Base-by-base conservation (phyloP, 2,888 invertebrate species). In the Oligia fasciuncula region DNA sequence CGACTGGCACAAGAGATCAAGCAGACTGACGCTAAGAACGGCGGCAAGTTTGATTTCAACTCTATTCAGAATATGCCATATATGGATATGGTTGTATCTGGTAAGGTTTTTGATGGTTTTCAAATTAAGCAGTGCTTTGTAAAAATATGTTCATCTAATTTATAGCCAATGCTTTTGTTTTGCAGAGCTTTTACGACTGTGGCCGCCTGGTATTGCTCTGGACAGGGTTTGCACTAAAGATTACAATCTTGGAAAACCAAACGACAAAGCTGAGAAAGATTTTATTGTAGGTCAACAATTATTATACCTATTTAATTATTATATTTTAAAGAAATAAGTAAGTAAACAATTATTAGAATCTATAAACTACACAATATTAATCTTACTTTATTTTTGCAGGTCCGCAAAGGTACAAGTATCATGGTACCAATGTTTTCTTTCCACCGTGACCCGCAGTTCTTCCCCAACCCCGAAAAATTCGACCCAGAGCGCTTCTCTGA, bases 41-140 rank as follows among this genome's bases (percentile, higher is more conserved):
- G 93, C 0, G 95, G 94, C 9, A 94, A 94, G 29, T 91, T 97
- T 0, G 95, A 94, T 69, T 97, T 97, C 84, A 97, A 97, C 51
- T 93, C 94, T 0, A 91, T 98, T 0, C 94, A 96, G 79, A 94
- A 94, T 54, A 96, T 98, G 97, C 94, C 95, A 51, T 98, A 97
- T 81, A 90, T 98, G 94, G 97, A 97, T 77, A 97, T 97, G 97
- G 97, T 97, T 0, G 90, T 97, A 0, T 97, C 97, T 89, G 97
- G 97, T 97, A 88, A 87, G 80, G 51, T 19, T 4, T 29, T 40
- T 19, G 19, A 40, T 4, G 11, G 2, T 19, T 40, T 65, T 9
- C 9, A 63, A 35, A 35, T 63, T 0, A 19, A 19, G 35, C 5
- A 14, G 1, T 40, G 40, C 40, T 4, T 40, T 40, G 40, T 40